A percentile compares a stretch with the other conserved stretches of the same genome.
Conservation (phyloP, 2,888 invertebrate species). For the Plebejus anna region DNA sequence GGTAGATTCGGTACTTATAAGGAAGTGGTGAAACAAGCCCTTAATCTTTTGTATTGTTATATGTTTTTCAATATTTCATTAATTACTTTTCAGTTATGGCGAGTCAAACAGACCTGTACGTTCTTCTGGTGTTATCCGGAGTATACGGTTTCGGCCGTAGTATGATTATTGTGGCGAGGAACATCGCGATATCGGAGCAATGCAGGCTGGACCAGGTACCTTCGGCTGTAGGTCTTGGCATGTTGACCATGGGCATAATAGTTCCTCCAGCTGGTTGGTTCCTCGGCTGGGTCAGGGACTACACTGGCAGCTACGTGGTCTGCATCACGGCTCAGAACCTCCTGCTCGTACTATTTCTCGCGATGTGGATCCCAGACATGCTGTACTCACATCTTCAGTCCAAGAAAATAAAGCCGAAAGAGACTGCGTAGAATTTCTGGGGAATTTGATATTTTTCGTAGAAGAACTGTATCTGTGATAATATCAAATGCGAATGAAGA, state of each 20-base stretch:
- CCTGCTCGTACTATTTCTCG: constrained; percentile 73
- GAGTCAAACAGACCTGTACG: constrained; percentile 75
- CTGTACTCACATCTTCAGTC: constrained; percentile 57
- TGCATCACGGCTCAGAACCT: constrained; percentile 83
- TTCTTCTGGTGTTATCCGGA: constrained; percentile 77
- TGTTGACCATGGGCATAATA: constrained; percentile 85
- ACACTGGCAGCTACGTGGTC: constrained; percentile 80
- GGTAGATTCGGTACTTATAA: too few relatives aligned
- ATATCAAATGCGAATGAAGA: constrained; percentile 27
- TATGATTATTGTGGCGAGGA: constrained; percentile 86
- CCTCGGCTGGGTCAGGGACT: constrained; percentile 84
- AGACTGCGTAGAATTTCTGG: constrained; percentile 38
- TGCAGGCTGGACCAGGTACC: constrained; percentile 80
- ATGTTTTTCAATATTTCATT: neutral
- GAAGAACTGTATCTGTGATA: constrained; percentile 30
- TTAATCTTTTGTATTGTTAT: too few relatives aligned
- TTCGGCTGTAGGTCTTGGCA: constrained; percentile 85
- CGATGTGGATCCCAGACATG: constrained; percentile 82
- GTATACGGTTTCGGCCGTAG: constrained; percentile 86
- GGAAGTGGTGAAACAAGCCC: too few relatives aligned
- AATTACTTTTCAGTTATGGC: constrained; percentile 76
- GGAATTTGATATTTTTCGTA: constrained; percentile 24
- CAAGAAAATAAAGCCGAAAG: constrained; percentile 48
- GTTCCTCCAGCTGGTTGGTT: constrained; percentile 83
- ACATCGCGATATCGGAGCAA: constrained; percentile 84